Base-by-base conservation (phyloP, 2,797 vertebrate genomes). In the Sylvilagus floridanus region DNA sequence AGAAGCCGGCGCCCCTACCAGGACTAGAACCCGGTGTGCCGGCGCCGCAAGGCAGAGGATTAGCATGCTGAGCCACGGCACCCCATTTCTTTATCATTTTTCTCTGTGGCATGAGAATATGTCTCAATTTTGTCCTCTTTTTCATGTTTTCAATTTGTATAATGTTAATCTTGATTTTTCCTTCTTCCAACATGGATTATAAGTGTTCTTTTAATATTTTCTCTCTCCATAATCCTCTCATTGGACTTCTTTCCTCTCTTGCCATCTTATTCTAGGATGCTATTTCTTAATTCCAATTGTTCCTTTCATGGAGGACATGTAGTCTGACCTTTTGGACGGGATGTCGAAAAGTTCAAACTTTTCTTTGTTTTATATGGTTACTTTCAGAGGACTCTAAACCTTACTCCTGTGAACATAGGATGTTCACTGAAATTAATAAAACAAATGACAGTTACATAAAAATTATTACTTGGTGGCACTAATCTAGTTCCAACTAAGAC, bases 381-480 rank as follows among this genome's bases (percentile, higher is more conserved):
- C 84, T 84, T 93, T 76, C 5, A 87, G 78, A 94, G 52, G 26
- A 66, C 68, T 37, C 24, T 65, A 24, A 73, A 28, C 90, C 32
- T 73, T 75, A 21, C 72, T 88, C 11, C 26, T 11, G 50, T 10
- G 50, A 66, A 94, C n/a, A 57, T 5, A 76, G n/a, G 22, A 72
- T 75, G 37, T 71, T 69, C 72, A 42, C n/a, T 78, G 26, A 93
- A 83, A 60, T 75, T 57, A 93, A 81, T 73, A 26, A 87, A 84
- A 76, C 17, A 88, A 50, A 84, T 17, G 13, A 21, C 13, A 79
- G 30, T 16, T 37, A 24, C 7, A 63, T 65, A 73, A 60, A 72
- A 60, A 13, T 32, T 22, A 30, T 66, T 94, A 17, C 28, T 84
- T 79, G 21, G 11, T 79, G 32, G 17, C 1, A 1, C 22, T 75